Evolutionary conservation across 2,888 invertebrate species (phyloP), one percentile per base, ranked within the genome.

Genomic region (Drosophila helvetica): DNA sequence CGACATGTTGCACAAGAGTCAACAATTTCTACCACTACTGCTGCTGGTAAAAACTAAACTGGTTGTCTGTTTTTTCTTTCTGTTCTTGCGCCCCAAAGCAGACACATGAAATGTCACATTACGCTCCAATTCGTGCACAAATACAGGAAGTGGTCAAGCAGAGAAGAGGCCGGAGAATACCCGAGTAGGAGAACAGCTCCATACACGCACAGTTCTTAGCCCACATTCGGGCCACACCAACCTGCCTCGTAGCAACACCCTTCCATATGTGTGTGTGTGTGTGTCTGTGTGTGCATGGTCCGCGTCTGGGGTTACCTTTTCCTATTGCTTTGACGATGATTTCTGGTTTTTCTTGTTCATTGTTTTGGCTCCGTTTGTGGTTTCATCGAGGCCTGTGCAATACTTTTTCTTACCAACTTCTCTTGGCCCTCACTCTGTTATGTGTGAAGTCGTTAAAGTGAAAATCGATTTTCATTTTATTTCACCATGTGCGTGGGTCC

Each of bases 391-490:
- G 76, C 76, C 73, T 78, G 68, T 77, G 60, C 58, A 55, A 74
- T 45, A 47, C 53, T 65, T 56, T 64, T 83, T 65, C 71, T 72
- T 68, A 54, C 25, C 51, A 51, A 18, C 27, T 25, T 18, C 51
- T n/a, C 51, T 6, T 38, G 25, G 50, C 45, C 19, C 45, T 25
- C 33, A 58, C 63, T 66, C 47, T 76, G 74, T 53, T 80, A 80
- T 79, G 77, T 79, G 83, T 86, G 80, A 89, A 88, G 88, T 89
- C 85, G 82, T 84, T 89, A 89, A 88, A 88, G 78, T 86, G 86
- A 88, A 88, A 88, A 88, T 88, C 88, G 88, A 88, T 88, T 88
- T 84, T 78, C 78, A 84, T 74, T 81, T 80, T 84, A 88, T 87
- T 87, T 82, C 79, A 77, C 64, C 74, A 72, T 72, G 77, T 83